phyloP scores from a whole-genome alignment of 2,888 invertebrate genomes.

The Calameuta filiformis region DNA sequence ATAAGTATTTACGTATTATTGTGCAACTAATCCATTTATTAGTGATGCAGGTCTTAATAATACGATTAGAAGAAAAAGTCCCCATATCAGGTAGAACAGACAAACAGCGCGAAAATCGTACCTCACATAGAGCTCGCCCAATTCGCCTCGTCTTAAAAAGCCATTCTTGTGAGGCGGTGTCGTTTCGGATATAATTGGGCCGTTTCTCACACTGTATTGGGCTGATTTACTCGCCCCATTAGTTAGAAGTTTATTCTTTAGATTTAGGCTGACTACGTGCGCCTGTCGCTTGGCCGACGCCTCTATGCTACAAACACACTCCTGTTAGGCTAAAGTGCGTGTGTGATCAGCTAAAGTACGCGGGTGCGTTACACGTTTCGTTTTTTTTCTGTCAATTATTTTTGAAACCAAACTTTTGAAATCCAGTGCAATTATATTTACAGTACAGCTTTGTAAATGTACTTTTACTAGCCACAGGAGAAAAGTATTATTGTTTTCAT shows the following conservation, averaged over 20 bases:
- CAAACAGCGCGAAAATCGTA: conserved; percentile 59
- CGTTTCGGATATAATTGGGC: conserved; percentile 53
- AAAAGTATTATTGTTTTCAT: background rate
- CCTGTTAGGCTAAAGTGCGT: conserved; percentile 42
- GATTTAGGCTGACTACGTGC: conserved; percentile 57
- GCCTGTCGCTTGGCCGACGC: conserved; percentile 58
- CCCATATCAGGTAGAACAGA: conserved; percentile 41
- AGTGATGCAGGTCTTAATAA: background rate
- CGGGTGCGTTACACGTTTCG: background rate
- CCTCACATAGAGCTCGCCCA: conserved; percentile 66
- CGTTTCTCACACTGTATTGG: conserved; percentile 55
- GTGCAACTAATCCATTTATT: background rate
- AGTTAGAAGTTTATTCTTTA: conserved; percentile 62
- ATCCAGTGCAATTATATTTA: too few species aligned
- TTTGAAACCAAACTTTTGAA: too few species aligned
- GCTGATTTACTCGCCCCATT: conserved; percentile 58
- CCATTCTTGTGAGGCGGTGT: conserved; percentile 61
- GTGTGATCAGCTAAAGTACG: background rate
- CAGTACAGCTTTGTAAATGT: too few species aligned
- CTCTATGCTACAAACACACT: conserved; percentile 63
- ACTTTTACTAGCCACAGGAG: background rate
- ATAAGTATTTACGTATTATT: background rate
- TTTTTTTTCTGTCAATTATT: background rate
- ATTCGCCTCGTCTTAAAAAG: conserved; percentile 64
- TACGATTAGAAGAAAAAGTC: conserved; percentile 15